phyloP scores from a whole-genome alignment of 2,113 vertebrate species.

The Cervus canadensis region DNA sequence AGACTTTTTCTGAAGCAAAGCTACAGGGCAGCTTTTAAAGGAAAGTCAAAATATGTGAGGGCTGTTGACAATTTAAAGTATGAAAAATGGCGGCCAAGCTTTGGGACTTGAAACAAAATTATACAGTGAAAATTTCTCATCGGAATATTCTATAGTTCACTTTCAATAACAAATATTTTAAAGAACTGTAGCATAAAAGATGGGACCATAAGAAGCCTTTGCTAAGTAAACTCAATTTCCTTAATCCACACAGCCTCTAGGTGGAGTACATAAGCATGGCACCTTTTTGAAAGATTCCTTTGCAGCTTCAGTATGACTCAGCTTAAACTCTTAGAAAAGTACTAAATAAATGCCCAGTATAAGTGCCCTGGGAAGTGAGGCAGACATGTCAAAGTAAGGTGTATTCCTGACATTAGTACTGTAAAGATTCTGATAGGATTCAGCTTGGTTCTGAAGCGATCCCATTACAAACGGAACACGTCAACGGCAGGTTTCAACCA shows the following conservation, averaged over 20 bases:
- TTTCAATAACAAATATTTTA: neutral
- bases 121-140: neutral
- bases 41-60: neutral
- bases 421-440: neutral
- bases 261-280: conserved; percentile 56
- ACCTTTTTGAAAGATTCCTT: conserved; percentile 67
- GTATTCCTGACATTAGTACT: neutral
- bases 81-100: neutral
- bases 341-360: neutral
- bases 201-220: neutral
- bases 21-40: neutral
- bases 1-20: conserved; percentile 9
- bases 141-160: neutral
- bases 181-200: neutral
- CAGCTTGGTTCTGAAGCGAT: conserved; percentile 6
- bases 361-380: neutral
- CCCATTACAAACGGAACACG: neutral
- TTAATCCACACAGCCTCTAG: conserved; percentile 68
- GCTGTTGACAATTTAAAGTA: neutral
- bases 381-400: neutral
- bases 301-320: conserved; percentile 70
- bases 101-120: neutral
- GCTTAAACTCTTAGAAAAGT: conserved; percentile 55
- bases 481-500: neutral
- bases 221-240: conserved; percentile 3